Percentiles rank a stretch among this genome's conserved stretches.
phyloP scores from a whole-genome alignment of 2,113 vertebrate genomes.

The Spilogale gracilis region DNA sequence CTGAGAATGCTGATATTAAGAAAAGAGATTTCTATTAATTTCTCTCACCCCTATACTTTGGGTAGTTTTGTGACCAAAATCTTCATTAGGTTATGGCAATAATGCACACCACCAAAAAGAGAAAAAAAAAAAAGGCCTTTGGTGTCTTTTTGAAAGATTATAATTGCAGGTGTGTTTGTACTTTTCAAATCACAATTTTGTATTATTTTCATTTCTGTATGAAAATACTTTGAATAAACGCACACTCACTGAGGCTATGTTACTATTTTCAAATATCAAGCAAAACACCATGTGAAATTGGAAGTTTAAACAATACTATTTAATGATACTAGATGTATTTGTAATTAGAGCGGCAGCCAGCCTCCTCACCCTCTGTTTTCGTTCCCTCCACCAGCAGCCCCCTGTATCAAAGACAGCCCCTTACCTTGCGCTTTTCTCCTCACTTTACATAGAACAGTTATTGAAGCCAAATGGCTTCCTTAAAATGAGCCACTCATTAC shows the following conservation, averaged over 20 bases:
- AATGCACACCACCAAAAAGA: not conserved
- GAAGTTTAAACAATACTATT: not conserved
- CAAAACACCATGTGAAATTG: not conserved
- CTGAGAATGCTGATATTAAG: not conserved
- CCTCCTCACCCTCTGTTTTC: not conserved
- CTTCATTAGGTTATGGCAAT: not conserved
- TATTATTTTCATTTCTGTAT: not conserved
- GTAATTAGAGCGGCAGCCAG: not conserved
- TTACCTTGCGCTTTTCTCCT: not conserved
- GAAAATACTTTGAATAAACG: constrained; percentile 1
- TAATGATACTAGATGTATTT: not conserved
- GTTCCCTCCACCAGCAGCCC: not conserved
- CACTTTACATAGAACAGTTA: not conserved
- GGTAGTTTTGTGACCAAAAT: not conserved
- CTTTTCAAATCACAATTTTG: constrained; percentile 28
- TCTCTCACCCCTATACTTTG: not conserved
- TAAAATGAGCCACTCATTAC: not conserved
- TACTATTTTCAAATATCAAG: not conserved
- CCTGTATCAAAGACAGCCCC: not conserved
- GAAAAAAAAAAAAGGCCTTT: not conserved
- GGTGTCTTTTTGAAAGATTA: constrained; percentile 12
- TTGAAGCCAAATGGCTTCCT: not conserved
- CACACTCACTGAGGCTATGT: not conserved
- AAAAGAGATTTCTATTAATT: not conserved
- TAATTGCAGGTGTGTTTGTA: not conserved